phyloP scores from a whole-genome alignment of 2,797 vertebrate species.

The Anas bahamensis region DNA sequence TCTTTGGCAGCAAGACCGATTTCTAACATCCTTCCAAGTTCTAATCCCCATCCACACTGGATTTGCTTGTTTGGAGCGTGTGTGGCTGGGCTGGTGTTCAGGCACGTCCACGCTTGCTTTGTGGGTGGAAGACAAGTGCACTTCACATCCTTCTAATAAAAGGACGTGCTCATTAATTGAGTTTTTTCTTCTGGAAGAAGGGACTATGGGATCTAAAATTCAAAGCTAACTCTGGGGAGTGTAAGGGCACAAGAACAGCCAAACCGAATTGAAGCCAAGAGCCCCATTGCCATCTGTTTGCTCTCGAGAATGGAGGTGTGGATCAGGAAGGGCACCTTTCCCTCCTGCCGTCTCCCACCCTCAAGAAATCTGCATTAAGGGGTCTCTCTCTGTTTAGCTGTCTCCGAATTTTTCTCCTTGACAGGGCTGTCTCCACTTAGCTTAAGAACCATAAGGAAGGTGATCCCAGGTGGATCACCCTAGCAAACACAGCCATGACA shows the following conservation, averaged over 20 bases:
- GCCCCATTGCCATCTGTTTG: accelerated
- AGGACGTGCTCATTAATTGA: background rate
- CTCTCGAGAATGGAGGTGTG: accelerated
- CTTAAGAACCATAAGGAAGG: background rate
- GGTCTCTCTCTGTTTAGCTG: background rate
- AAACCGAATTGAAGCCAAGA: background rate
- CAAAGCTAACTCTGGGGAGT: background rate
- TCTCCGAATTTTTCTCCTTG: background rate
- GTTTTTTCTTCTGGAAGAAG: background rate
- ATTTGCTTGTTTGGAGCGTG: background rate
- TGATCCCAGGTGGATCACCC: background rate
- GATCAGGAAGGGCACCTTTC: background rate
- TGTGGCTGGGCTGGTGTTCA: background rate
- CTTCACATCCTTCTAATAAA: background rate
- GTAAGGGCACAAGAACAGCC: background rate
- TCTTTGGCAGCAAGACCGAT: background rate
- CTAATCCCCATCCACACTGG: background rate
- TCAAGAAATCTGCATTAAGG: background rate
- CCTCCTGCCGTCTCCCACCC: background rate
- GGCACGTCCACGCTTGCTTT: accelerated
- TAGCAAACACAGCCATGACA: background rate
- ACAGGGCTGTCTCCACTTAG: background rate
- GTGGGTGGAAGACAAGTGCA: background rate
- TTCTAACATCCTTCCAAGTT: background rate
- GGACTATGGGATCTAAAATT: background rate